Percentiles rank a stretch among this genome's conserved stretches.
Conservation (phyloP, 2,888 invertebrate species). For the Zonitis immaculata region DNA sequence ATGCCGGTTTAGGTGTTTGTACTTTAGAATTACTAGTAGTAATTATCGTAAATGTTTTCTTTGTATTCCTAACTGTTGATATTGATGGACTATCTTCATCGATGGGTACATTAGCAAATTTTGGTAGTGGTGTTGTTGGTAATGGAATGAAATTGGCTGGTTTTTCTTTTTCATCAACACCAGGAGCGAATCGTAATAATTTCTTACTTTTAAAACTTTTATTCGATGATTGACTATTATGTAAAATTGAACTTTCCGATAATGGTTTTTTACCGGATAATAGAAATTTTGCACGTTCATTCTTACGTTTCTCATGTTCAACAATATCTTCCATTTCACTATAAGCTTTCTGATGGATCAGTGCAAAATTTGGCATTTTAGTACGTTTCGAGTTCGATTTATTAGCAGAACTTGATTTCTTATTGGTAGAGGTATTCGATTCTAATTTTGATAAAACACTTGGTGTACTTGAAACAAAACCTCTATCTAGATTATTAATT, state of each 20-base stretch:
- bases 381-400: conserved; percentile 7
- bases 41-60: no score
- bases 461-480: background rate
- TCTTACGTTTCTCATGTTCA: conserved; percentile 55
- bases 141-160: conserved; percentile 5
- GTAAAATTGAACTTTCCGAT: background rate
- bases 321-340: conserved; percentile 64
- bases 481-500: background rate
- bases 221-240: background rate
- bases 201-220: background rate
- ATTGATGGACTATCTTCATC: background rate
- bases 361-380: conserved; percentile 65
- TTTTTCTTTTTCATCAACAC: background rate
- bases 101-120: background rate
- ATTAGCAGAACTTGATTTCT: background rate
- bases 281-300: conserved; percentile 49
- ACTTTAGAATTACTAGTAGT: no score
- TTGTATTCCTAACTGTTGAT: background rate
- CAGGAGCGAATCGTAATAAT: background rate
- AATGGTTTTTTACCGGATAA: conserved; percentile 35
- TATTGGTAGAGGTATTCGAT: background rate
- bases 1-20: background rate
- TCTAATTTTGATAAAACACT: background rate
- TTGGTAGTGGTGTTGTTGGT: conserved; percentile 13
- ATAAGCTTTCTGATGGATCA: conserved; percentile 62